These are phyloP conservation scores for Karalla daura DNA, from an alignment of 2,797 vertebrate species.

Conservation along the genomic window DNA sequence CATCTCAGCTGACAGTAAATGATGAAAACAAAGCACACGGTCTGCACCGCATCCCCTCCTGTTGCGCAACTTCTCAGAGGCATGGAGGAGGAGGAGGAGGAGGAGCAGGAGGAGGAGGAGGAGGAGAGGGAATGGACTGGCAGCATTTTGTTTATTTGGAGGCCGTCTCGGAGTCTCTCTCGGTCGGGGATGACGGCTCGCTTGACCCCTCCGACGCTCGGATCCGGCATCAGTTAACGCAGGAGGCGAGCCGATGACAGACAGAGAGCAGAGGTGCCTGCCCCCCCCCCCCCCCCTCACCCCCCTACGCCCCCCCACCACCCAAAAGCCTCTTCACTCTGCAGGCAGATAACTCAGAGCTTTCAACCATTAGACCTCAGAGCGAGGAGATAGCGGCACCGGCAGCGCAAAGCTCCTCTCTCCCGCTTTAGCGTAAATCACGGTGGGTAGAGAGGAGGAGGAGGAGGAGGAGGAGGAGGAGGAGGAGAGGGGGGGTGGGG, in stretches of 20 bases:
- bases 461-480: too few relatives aligned
- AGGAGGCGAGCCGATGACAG: slow-evolving; percentile 74
- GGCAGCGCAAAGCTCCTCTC: slow-evolving; percentile 20
- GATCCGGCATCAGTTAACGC: slow-evolving; percentile 64
- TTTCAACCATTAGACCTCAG: slow-evolving; percentile 23
- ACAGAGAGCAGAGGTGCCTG: slow-evolving; percentile 73
- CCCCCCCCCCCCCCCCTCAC: too few relatives aligned
- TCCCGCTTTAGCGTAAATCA: slow-evolving; percentile 41
- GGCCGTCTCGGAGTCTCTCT: slow-evolving; percentile 42
- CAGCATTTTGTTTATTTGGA: slow-evolving; percentile 41
- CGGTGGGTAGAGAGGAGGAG: slow-evolving; percentile 37
- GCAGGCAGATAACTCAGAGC: slow-evolving; percentile 50
- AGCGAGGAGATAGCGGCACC: slow-evolving; percentile 27
- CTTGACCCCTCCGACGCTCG: slow-evolving; percentile 54
- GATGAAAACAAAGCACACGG: slow-evolving; percentile 16
- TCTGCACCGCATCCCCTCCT: not conserved
- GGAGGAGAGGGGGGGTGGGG: too few relatives aligned
- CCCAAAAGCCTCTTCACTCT: slow-evolving; percentile 46
- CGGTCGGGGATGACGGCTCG: slow-evolving; percentile 36
- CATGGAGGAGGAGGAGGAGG: too few relatives aligned
- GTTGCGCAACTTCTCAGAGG: slow-evolving; percentile 1
- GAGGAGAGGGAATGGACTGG: too few relatives aligned
- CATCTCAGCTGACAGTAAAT: slow-evolving; percentile 27
- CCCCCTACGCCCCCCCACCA: too few relatives aligned
- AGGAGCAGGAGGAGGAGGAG: too few relatives aligned